Base-by-base conservation (phyloP, 2,888 invertebrate species). In the Drosophila paramelanica region DNA sequence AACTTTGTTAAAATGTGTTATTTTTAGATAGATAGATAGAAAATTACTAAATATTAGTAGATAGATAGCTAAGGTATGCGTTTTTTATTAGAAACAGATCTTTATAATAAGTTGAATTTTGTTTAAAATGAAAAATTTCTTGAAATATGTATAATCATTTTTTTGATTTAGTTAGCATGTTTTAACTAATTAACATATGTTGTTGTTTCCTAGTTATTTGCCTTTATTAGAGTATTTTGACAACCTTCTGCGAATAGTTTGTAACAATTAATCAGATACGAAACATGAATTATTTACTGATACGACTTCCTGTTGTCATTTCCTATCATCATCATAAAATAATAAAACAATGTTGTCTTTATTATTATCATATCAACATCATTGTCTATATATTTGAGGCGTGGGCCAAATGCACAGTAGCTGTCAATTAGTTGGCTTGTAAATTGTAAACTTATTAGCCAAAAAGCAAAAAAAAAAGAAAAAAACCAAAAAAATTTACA, bases 381-480 rank as follows among this genome's bases (percentile, higher is more conserved):
- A 60, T 53, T 61, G 60, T 51, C 41, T 60, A 51, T 17, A n/a
- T 11, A 52, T 50, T 64, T 33, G n/a, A 62, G 64, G 65, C 60
- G 60, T 77, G 39, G 46, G 38, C 25, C 55, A 52, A 62, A 50
- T 58, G 60, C 59, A 84, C 83, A 79, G 79, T 81, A 80, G 80
- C 77, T 80, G 76, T 79, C 84, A 88, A 88, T 88, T 84, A 82
- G 61, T 50, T 72, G 67, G 61, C 71, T 77, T 74, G 85, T 82
- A 75, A 77, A 81, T 81, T 79, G 77, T 72, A 62, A 85, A 88
- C 74, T 87, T 88, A 89, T 89, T 81, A 80, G 74, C 79, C 70
- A 59, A 64, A 64, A 23, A 23, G 23, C 23, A 23, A 23, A 23
- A 23, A 23, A n/a, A 23, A 23, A 23, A 4, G 4, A 52, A 31